These are phyloP conservation scores for Oncopodura yosiiana DNA, from an alignment of 1,140 invertebrate species.

Conservation along the genomic window DNA sequence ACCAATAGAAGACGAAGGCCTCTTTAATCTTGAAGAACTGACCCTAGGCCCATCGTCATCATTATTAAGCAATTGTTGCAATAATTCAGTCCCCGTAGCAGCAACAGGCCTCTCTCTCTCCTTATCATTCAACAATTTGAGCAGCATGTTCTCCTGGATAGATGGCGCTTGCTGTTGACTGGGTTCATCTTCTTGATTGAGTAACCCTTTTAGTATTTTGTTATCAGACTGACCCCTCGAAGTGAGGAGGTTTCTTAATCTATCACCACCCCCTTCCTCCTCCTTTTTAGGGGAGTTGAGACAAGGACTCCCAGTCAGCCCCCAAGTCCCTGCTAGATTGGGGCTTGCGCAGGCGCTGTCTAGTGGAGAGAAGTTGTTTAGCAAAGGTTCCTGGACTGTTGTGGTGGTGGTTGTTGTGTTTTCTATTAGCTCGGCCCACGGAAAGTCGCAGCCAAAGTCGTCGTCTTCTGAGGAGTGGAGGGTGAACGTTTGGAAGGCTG, in stretches of 20 bases:
- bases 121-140: conserved; percentile 74
- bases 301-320: not conserved
- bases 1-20: conserved; percentile 22
- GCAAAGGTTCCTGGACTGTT: not conserved
- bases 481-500: conserved; percentile 3
- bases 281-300: not conserved
- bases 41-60: conserved; percentile 6
- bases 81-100: conserved; percentile 51
- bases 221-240: conserved; percentile 12
- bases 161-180: conserved; percentile 40
- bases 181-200: conserved; percentile 73
- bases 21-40: conserved; percentile 16
- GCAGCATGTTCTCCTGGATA: conserved; percentile 53
- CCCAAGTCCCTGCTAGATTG: not conserved
- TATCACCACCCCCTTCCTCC: conserved; percentile 38
- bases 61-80: conserved; percentile 62
- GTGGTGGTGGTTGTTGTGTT: not conserved
- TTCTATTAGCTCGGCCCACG: not conserved
- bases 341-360: not conserved
- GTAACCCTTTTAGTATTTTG: conserved; percentile 44
- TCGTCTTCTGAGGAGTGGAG: not conserved
- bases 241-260: conserved; percentile 55
- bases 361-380: conserved; percentile 6
- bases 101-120: conserved; percentile 49
- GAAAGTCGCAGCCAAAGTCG: conserved; percentile 1